phyloP scores from a whole-genome alignment of 2,113 vertebrate species.

The Heterochromis multidens region DNA sequence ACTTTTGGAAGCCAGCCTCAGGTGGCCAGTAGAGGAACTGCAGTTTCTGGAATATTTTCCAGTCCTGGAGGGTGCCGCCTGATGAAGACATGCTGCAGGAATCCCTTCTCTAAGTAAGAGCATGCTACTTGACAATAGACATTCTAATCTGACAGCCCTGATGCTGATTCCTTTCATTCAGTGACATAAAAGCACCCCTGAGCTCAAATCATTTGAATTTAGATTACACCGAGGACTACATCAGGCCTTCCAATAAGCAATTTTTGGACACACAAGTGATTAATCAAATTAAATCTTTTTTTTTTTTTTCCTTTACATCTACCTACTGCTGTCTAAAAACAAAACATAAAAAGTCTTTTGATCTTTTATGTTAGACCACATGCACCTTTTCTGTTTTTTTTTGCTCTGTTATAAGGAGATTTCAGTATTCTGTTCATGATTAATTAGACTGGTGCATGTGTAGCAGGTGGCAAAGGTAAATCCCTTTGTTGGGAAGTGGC shows the following conservation, averaged over 20 bases:
- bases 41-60: background rate
- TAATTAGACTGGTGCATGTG: conserved; percentile 33
- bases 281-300: background rate
- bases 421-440: conserved; percentile 10
- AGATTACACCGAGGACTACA: background rate
- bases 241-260: background rate
- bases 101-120: background rate
- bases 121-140: background rate
- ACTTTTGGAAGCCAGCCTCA: background rate
- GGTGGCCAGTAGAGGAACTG: background rate
- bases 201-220: background rate
- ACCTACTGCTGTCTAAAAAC: background rate
- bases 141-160: background rate
- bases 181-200: background rate
- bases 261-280: background rate
- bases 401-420: background rate
- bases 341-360: background rate
- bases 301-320: background rate
- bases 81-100: background rate
- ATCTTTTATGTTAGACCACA: background rate
- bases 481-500: conserved; percentile 35
- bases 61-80: background rate
- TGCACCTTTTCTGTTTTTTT: background rate
- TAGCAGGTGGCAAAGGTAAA: conserved; percentile 37
- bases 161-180: background rate